Evolutionary conservation across 2,888 invertebrate species (phyloP).

Genomic region (Torymus auratus): DNA sequence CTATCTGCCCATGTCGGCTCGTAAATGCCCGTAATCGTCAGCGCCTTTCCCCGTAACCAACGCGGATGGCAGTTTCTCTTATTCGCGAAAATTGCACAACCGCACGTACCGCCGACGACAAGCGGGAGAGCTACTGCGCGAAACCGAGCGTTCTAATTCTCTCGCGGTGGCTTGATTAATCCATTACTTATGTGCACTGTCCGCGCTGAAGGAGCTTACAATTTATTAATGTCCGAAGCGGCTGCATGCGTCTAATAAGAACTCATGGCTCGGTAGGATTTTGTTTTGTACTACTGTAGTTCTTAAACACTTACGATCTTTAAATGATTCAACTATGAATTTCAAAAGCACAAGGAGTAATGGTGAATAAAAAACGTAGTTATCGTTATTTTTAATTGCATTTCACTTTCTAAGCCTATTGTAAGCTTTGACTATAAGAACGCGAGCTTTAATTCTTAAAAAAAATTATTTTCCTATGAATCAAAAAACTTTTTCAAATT

Average conservation of each 20-base stretch:
- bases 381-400: no score
- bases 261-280: background rate
- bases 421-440: no score
- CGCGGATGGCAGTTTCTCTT: constrained; percentile 25
- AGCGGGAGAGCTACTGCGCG: constrained; percentile 39
- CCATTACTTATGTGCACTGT: constrained; percentile 59
- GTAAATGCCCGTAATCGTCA: constrained; percentile 33
- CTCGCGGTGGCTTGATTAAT: constrained; percentile 63
- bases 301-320: no score
- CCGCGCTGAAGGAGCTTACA: constrained; percentile 13
- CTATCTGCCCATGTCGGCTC: background rate
- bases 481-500: no score
- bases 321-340: no score
- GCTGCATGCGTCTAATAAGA: background rate
- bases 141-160: constrained; percentile 58
- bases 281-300: background rate
- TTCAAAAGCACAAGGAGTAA: no score
- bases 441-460: no score
- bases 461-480: no score
- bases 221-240: constrained; percentile 24
- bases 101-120: constrained; percentile 42
- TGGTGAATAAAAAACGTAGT: no score
- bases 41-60: constrained; percentile 7
- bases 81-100: constrained; percentile 46
- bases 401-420: no score